Evolutionary conservation across 2,797 vertebrate genomes (phyloP).

Genomic region (Poecilia gillii): DNA sequence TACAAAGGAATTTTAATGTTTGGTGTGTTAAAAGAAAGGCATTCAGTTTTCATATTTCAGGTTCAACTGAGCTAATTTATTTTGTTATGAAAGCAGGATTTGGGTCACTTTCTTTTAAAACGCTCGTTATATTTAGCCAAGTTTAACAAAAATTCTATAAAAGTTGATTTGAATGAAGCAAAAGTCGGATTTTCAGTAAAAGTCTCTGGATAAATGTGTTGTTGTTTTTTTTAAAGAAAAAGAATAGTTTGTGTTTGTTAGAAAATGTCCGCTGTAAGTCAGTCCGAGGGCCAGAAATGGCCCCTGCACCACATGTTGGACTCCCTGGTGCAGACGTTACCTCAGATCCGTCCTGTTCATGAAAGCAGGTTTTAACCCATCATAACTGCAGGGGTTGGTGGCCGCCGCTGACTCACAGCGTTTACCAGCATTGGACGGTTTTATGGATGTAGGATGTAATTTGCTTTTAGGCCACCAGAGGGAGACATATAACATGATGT

Average conservation of each 20-base stretch:
- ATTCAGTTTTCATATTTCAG: background rate
- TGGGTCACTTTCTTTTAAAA: too few relatives aligned
- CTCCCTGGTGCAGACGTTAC: background rate
- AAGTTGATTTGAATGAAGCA: background rate
- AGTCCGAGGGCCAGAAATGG: too few relatives aligned
- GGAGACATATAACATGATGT: background rate
- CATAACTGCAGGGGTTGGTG: background rate
- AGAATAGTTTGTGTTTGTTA: too few relatives aligned
- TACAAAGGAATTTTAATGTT: background rate
- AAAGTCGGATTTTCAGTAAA: background rate
- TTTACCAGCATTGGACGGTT: background rate
- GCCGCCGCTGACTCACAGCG: background rate
- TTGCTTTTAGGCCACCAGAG: background rate
- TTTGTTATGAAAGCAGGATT: too few relatives aligned
- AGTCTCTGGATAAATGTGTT: background rate
- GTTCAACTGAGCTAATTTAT: background rate
- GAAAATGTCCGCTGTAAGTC: too few relatives aligned
- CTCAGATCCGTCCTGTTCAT: background rate
- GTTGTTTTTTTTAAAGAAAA: too few relatives aligned
- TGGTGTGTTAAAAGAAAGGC: too few relatives aligned
- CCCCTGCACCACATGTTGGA: too few relatives aligned
- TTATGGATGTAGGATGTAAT: background rate
- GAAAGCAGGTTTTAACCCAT: background rate
- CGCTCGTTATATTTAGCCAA: background rate
- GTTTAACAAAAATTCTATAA: background rate